A percentile compares a stretch with the other conserved stretches of the same genome.
These are phyloP conservation scores for Drosophila basisetae DNA, from an alignment of 2,888 invertebrate genomes.

Conservation along the genomic window DNA sequence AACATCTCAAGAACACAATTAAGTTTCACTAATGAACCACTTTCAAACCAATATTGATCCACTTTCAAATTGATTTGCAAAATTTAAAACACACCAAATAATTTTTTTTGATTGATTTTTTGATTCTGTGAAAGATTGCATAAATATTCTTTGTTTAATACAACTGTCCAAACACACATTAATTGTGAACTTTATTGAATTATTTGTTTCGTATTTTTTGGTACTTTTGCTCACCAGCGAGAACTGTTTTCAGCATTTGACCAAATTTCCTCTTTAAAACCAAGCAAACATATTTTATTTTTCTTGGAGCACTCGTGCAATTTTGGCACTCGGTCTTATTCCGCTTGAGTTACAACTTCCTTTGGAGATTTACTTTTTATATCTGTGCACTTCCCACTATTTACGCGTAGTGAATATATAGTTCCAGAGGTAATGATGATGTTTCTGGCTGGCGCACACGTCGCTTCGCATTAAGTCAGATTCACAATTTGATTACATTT, in stretches of 20 bases:
- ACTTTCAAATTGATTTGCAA: not conserved
- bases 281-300: slow-evolving; percentile 18
- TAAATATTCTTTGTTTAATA: not conserved
- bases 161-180: not conserved
- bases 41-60: not conserved
- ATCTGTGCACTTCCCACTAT: slow-evolving; percentile 1
- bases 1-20: not conserved
- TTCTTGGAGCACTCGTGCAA: slow-evolving; percentile 13
- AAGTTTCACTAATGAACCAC: not conserved
- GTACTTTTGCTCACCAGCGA: slow-evolving; percentile 1
- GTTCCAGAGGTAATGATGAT: slow-evolving; percentile 22
- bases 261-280: slow-evolving; percentile 24
- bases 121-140: not conserved
- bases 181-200: not conserved
- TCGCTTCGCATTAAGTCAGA: slow-evolving; percentile 43
- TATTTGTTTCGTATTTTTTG: slow-evolving; percentile 4
- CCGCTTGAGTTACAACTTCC: slow-evolving; percentile 45
- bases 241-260: slow-evolving; percentile 16
- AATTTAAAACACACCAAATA: not conserved
- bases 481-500: slow-evolving; percentile 31
- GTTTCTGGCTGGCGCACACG: slow-evolving; percentile 25
- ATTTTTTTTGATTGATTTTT: not conserved
- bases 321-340: slow-evolving; percentile 17
- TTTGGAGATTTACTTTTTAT: slow-evolving; percentile 12
- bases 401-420: not conserved